Conservation (phyloP, 1,140 invertebrate genomes). For the Drosophila carrolli region DNA sequence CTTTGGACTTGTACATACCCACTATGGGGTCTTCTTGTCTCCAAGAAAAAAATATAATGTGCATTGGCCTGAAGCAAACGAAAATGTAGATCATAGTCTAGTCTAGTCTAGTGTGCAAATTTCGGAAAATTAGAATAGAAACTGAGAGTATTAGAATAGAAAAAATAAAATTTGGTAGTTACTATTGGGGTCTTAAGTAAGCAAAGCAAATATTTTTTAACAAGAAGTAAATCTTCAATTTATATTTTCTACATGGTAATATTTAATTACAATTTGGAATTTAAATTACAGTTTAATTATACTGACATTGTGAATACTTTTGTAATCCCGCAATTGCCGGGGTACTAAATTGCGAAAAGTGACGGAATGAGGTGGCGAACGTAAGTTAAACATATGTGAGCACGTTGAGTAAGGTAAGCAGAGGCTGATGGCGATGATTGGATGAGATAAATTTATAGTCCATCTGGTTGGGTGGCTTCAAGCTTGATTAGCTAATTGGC, state of each 20-base stretch:
- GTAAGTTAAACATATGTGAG: conserved; percentile 7
- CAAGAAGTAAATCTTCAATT: no score
- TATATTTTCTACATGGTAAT: no score
- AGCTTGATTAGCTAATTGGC: conserved; percentile 33
- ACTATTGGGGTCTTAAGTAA: no score
- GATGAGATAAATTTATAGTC: conserved; percentile 39
- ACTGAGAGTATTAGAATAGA: no score
- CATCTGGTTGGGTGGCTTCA: not conserved
- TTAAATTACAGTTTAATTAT: no score
- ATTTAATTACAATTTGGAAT: no score
- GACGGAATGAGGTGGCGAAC: conserved; percentile 14
- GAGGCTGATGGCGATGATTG: conserved; percentile 47
- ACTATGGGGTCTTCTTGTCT: not conserved
- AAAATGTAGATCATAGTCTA: not conserved
- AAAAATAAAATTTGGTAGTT: no score
- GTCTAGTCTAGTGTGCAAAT: no score
- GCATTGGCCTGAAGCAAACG: not conserved
- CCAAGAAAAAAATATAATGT: no score
- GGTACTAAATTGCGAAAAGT: conserved; percentile 22
- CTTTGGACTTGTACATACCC: conserved; percentile 7
- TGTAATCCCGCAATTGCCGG: not conserved
- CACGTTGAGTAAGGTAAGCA: conserved; percentile 41
- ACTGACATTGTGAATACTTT: not conserved
- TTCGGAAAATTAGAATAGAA: no score
- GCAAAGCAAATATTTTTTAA: no score